A percentile compares a stretch with the other conserved stretches of the same genome.
These are phyloP conservation scores for Sclerurus mexicanus DNA, from an alignment of 2,113 vertebrate genomes.

Conservation along the genomic window DNA sequence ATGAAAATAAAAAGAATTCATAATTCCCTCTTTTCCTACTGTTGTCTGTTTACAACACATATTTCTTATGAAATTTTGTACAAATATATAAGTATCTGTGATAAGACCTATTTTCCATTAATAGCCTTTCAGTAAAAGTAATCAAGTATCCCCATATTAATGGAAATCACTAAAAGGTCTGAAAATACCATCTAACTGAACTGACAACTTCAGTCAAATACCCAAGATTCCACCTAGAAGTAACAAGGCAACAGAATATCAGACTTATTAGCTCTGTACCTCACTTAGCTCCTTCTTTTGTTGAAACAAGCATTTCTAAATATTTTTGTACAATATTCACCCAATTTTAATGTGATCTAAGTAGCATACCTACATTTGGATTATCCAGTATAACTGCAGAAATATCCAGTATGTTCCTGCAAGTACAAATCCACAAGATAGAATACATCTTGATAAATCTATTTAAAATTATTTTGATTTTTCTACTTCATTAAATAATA, in stretches of 20 bases:
- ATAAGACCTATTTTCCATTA: background rate
- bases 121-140: background rate
- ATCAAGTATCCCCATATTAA: background rate
- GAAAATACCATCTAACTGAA: background rate
- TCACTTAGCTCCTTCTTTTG: background rate
- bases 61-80: background rate
- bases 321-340: background rate
- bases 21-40: background rate
- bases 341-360: background rate
- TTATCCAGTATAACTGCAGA: background rate
- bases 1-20: background rate
- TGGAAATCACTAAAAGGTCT: background rate
- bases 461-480: background rate
- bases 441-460: background rate
- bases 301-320: background rate
- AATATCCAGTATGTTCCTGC: background rate
- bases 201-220: background rate
- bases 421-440: background rate
- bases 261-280: background rate
- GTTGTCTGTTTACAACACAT: background rate
- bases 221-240: background rate
- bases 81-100: background rate
- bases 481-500: background rate
- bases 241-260: background rate
- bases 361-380: background rate